phyloP scores from a whole-genome alignment of 2,888 invertebrate species.

The Druceiella hillmani region DNA sequence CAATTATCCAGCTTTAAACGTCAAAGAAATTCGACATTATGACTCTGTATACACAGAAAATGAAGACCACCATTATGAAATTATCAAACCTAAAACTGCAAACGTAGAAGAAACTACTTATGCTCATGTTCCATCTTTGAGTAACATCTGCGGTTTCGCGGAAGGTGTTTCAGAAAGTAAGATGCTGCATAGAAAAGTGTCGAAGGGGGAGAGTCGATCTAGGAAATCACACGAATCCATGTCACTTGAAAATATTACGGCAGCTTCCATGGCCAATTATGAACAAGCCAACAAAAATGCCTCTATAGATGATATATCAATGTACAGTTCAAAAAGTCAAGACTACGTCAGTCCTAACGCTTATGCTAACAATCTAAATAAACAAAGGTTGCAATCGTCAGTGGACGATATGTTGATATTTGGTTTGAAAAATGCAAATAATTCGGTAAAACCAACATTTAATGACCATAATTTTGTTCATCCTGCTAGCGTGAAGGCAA shows the following conservation, averaged over 20 bases:
- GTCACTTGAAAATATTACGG: constrained; percentile 55
- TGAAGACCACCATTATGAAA: constrained; percentile 42
- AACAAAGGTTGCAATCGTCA: constrained; percentile 42
- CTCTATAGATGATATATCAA: constrained; percentile 51
- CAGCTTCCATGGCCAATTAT: constrained; percentile 31
- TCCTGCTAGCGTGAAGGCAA: constrained; percentile 40
- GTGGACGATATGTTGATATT: constrained; percentile 56
- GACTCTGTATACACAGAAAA: constrained; percentile 45
- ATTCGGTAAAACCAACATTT: constrained; percentile 29
- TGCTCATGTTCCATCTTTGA: too few species aligned
- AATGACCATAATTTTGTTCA: constrained; percentile 45
- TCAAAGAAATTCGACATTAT: constrained; percentile 30
- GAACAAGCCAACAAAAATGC: constrained; percentile 24
- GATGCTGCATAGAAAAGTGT: too few species aligned
- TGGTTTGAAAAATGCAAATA: constrained; percentile 27
- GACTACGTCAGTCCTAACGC: constrained; percentile 31
- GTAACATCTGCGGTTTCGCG: too few species aligned
- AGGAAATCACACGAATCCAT: constrained; percentile 36
- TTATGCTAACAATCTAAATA: constrained; percentile 14
- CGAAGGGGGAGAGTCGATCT: too few species aligned
- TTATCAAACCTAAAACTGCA: constrained; percentile 27
- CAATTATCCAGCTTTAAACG: too few species aligned
- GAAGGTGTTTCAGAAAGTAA: too few species aligned
- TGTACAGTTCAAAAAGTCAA: constrained; percentile 55
- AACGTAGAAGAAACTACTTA: too few species aligned